Evolutionary conservation across 2,113 vertebrate species (phyloP).

Genomic region (Lathamus discolor): DNA sequence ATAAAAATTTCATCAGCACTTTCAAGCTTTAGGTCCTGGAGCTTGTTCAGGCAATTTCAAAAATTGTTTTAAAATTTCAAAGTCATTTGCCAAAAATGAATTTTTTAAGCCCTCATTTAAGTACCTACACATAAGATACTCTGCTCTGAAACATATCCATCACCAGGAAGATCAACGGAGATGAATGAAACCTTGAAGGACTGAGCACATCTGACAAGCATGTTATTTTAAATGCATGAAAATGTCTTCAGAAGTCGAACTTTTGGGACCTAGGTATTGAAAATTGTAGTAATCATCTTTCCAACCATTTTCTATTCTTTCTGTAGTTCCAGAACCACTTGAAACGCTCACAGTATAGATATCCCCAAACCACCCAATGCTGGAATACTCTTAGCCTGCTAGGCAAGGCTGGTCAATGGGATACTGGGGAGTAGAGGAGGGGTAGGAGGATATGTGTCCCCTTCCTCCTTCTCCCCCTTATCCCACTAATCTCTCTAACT

Average conservation of each 20-base stretch:
- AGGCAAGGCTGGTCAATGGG: not conserved
- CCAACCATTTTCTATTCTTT: not conserved
- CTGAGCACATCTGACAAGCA: not conserved
- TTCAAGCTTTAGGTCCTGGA: not conserved
- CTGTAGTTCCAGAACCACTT: not conserved
- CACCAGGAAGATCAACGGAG: not conserved
- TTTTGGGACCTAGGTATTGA: not conserved
- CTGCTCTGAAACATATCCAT: not conserved
- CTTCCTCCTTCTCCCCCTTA: not conserved
- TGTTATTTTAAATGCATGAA: not conserved
- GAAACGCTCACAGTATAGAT: not conserved
- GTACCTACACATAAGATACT: not conserved
- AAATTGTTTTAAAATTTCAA: conserved; percentile 28
- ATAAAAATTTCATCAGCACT: conserved; percentile 18
- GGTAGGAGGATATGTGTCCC: not conserved
- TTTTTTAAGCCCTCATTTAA: conserved; percentile 28
- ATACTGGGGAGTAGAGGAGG: not conserved
- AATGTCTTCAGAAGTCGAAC: not conserved
- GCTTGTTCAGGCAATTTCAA: not conserved
- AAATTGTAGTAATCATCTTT: conserved; percentile 18
- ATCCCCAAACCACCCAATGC: not conserved
- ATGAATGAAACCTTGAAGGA: not conserved
- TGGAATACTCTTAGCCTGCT: not conserved
- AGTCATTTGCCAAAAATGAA: conserved; percentile 32
- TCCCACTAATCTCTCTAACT: not conserved